These are phyloP conservation scores for Chaetorhynchus papuensis DNA, from an alignment of 2,113 vertebrate species.

Conservation along the genomic window DNA sequence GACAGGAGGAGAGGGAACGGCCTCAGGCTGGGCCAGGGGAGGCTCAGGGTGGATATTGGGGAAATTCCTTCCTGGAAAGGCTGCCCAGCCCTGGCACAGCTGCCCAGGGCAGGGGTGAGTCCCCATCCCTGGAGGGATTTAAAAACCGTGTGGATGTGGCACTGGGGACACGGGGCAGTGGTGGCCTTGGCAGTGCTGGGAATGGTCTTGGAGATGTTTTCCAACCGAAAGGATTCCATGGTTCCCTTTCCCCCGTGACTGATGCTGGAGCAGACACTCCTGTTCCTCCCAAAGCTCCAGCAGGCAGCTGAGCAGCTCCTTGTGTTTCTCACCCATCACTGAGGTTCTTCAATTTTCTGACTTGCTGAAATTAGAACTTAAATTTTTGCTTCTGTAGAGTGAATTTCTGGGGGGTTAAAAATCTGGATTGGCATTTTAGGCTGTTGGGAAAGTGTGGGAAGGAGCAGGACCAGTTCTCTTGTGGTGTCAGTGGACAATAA, in stretches of 20 bases:
- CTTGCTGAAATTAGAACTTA: background rate
- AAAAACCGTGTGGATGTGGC: background rate
- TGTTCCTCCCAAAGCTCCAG: background rate
- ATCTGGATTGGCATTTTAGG: accelerated
- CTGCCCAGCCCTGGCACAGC: background rate
- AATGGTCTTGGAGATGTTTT: background rate
- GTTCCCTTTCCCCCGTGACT: accelerated
- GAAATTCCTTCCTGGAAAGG: background rate
- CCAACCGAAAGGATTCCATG: background rate
- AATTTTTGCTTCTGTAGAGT: background rate
- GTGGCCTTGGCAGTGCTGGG: background rate
- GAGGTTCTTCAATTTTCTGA: background rate
- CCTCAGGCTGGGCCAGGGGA: accelerated
- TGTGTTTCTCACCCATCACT: background rate
- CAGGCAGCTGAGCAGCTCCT: background rate
- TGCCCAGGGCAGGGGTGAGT: background rate
- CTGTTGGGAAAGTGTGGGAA: background rate
- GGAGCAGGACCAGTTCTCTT: background rate
- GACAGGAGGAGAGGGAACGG: background rate
- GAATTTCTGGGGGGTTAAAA: background rate
- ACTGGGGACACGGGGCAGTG: background rate
- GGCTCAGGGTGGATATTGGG: accelerated
- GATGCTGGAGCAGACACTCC: accelerated
- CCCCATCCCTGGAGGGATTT: background rate
- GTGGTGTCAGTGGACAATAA: background rate